These are phyloP conservation scores for Chrysopilus asiliformis DNA, from an alignment of 2,888 invertebrate genomes.

Conservation along the genomic window DNA sequence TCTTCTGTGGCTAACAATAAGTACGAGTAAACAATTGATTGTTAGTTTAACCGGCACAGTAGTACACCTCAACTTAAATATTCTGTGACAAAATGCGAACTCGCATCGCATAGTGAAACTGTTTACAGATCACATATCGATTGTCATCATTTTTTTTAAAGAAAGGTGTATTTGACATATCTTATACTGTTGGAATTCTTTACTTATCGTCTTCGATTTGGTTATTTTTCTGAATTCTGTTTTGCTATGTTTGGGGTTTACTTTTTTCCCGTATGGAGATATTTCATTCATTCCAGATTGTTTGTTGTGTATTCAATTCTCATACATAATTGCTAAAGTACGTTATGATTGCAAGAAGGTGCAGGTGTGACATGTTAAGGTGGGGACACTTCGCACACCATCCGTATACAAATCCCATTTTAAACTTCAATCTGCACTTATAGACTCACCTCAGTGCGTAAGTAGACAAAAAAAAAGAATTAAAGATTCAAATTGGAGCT, in stretches of 20 bases:
- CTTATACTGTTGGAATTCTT: not conserved
- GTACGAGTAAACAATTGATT: no score
- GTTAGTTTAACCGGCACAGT: no score
- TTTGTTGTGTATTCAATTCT: slow-evolving; percentile 8
- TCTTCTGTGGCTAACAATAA: no score
- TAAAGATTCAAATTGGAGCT: slow-evolving; percentile 14
- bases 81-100: no score
- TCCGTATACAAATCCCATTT: no score
- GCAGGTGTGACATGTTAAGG: slow-evolving; percentile 10
- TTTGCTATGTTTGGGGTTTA: slow-evolving; percentile 5
- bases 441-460: slow-evolving; percentile 2
- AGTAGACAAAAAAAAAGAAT: slow-evolving; percentile 1
- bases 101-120: slow-evolving; percentile 17
- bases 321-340: slow-evolving; percentile 8
- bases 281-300: no score
- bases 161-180: not conserved
- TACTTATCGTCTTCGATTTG: no score
- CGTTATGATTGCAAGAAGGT: not conserved
- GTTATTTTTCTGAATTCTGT: not conserved
- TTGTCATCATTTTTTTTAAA: not conserved
- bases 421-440: no score
- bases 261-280: no score
- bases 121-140: slow-evolving; percentile 13
- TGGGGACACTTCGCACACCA: slow-evolving; percentile 1
- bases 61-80: no score